Conservation (phyloP, 2,888 invertebrate genomes). For the Plemyria rubiginata region DNA sequence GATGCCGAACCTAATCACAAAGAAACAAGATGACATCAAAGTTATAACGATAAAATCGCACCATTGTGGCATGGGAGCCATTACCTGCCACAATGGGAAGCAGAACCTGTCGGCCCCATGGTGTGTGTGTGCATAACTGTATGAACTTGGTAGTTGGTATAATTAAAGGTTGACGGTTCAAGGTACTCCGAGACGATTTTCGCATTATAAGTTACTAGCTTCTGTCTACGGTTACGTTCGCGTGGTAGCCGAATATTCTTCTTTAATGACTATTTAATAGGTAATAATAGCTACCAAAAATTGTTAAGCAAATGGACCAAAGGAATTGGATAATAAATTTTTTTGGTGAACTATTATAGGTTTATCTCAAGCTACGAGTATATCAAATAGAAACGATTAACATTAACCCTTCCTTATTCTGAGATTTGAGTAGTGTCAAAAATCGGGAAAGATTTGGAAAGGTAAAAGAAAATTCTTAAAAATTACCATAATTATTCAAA, state of each 20-base stretch:
- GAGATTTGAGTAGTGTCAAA: too few relatives aligned
- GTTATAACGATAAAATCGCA: conserved; percentile 43
- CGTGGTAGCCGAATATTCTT: background rate
- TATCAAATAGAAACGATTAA: too few relatives aligned
- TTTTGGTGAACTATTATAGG: too few relatives aligned
- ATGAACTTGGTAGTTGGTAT: conserved; percentile 23
- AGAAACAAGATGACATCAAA: conserved; percentile 29
- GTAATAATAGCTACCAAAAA: too few relatives aligned
- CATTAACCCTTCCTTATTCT: too few relatives aligned
- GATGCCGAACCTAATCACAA: conserved; percentile 14
- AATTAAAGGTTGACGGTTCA: conserved; percentile 17
- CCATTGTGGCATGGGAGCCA: conserved; percentile 63
- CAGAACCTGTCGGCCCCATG: conserved; percentile 17
- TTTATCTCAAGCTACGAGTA: too few relatives aligned
- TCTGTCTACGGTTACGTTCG: background rate
- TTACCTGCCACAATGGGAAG: conserved; percentile 53
- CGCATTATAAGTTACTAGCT: background rate
- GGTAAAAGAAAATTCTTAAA: too few relatives aligned
- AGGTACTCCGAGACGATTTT: conserved; percentile 10
- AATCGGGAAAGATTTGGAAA: too few relatives aligned
- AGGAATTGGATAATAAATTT: too few relatives aligned
- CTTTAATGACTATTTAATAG: too few relatives aligned
- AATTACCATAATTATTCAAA: too few relatives aligned
- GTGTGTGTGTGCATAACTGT: conserved; percentile 21
- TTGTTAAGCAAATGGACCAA: too few relatives aligned